Base-by-base conservation (phyloP, 2,888 invertebrate species). In the Pasiphila rectangulata region DNA sequence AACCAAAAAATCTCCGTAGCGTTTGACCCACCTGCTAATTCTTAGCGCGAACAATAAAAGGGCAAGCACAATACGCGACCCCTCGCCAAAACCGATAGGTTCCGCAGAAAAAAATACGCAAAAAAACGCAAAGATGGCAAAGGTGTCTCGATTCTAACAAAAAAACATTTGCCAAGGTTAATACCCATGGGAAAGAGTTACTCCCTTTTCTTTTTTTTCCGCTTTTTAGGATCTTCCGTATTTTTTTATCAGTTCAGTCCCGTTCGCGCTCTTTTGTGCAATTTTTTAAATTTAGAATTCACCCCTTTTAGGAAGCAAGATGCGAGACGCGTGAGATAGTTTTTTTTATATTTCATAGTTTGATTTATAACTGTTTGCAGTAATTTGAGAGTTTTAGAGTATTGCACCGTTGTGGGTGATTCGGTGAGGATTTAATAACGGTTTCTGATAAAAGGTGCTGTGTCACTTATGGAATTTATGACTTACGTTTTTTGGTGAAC, bases 141-240 rank as follows among this genome's bases (percentile, higher is more conserved):
- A 88, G 87, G 86, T 87, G 88, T 88, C 86, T 83, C 79, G 79
- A 79, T 82, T 86, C 82, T 79, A 67, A 64, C 64, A 73, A 72
- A 79, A 83, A 32, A 81, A 84, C 77, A 62, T 72, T 73, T 75
- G 73, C 76, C 73, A 79, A 87, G 86, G 86, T 87, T 88, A 87
- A 87, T 87, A 87, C 79, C 82, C 88, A 83, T 88, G 88, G 86
- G 88, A 88, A 88, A 88, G 88, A 88, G 88, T 88, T 88, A 83
- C 82, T 74, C 67, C 77, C 73, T 75, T 77, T 81, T 78, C 66
- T 67, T 68, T 41, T 50, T 50, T 49, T 50, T 72, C 70, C 66
- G 63, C 16, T 9, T 32, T 32, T 30, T 17, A 9, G 32, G 64
- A 75, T 84, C 84, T 85, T 84, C 79, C 79, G 79, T 72, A 71